These are phyloP conservation scores for Mandrillus leucophaeus DNA, from an alignment of 2,113 vertebrate species.

Conservation along the genomic window DNA sequence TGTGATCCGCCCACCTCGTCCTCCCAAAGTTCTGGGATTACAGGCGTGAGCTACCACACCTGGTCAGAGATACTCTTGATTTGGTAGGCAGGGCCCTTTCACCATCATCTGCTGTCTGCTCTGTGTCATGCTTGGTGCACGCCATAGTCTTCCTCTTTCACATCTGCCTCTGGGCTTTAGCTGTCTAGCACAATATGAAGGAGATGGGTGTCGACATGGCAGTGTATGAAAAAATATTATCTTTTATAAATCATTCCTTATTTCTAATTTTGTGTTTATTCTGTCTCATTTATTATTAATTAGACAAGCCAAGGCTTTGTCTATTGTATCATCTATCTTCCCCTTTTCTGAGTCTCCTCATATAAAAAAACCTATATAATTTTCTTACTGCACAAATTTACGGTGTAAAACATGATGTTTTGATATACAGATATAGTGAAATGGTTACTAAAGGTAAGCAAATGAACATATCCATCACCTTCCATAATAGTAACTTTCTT, in stretches of 20 bases:
- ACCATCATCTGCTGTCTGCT: background rate
- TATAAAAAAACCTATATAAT: background rate
- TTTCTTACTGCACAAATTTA: background rate
- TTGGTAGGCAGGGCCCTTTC: background rate
- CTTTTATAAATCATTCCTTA: background rate
- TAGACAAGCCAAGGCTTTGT: background rate
- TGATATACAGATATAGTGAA: background rate
- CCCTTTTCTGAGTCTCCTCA: background rate
- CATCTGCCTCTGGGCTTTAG: background rate
- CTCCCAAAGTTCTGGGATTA: too few species aligned
- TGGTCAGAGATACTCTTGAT: background rate
- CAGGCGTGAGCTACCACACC: accelerated
- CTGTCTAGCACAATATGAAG: background rate
- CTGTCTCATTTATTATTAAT: background rate
- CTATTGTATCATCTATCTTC: background rate
- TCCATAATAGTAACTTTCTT: background rate
- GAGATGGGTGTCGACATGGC: background rate
- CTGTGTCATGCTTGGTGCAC: background rate
- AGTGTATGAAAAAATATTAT: background rate
- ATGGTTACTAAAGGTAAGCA: background rate
- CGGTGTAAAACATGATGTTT: background rate
- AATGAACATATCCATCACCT: background rate
- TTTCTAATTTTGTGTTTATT: background rate
- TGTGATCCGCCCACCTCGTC: too few species aligned
- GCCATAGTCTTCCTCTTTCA: background rate